Base-by-base conservation (phyloP, 2,797 vertebrate species). In the Hirundo rustica region DNA sequence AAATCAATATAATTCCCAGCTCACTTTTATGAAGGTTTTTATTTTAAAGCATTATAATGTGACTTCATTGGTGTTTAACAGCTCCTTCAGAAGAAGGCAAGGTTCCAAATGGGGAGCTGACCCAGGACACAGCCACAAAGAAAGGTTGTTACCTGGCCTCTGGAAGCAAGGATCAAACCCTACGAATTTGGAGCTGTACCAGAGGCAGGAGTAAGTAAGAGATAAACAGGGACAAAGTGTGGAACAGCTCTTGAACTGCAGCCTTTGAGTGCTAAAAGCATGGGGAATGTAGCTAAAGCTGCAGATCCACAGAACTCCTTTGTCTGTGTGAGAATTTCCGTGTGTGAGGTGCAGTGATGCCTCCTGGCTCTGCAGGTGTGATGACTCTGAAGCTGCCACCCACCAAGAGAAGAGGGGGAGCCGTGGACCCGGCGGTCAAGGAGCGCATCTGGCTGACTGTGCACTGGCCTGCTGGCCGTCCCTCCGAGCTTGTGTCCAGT, bases 81-180 rank as follows among this genome's bases (percentile, higher is more conserved):
- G 95, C 44, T 93, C 64, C 92, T 65, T 79, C 96, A 95, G 97
- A 97, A 87, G 95, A 97, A 80, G 65, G 92, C 81, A 80, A 88
- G 92, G 93, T 89, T 70, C 74, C 95, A 65, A 97, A 98, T 16
- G 98, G 97, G 60, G 97, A 97, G 36, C 47, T 94, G 57, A 75
- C 45, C 42, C 86, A 91, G 17, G 97, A 97, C 51, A 96, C 88
- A n/a, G 70, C 96, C 16, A 36, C 25, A 2, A 98, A 97, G 87
- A 98, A 92, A 23, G 98, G 98, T 38, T 98, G 98, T 95, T 99
- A 98, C 89, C 97, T 99, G 40, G 99, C 99, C 8, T 99, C 99
- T 0, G 99, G 99, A 58, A 99, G 99, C 97, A 99, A 98, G 98
- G 99, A 99, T 96, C 99, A 99, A 97, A 99, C 99, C 0, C 72